Percentiles rank a stretch among this genome's conserved stretches.
These are phyloP conservation scores for Neodiprion fabricii DNA, from an alignment of 1,140 invertebrate genomes.

Conservation along the genomic window DNA sequence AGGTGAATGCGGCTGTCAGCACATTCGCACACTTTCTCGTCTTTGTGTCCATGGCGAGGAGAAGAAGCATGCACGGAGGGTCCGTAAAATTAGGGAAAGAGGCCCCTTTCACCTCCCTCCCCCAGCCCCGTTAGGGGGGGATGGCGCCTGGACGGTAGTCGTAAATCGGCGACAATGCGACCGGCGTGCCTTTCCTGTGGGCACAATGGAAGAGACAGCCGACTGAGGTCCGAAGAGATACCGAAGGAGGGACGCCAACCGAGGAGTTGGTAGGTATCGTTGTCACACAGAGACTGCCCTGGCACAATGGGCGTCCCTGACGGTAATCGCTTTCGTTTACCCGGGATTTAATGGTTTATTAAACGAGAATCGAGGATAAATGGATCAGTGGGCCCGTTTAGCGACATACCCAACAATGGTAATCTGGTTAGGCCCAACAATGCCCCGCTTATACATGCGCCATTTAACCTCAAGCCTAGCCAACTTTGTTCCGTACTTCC, in stretches of 20 bases:
- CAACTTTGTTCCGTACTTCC: too few relatives aligned
- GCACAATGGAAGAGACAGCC: not conserved
- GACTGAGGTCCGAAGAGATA: not conserved
- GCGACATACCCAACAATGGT: not conserved
- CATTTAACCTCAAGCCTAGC: not conserved
- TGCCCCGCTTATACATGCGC: not conserved
- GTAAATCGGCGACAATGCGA: not conserved
- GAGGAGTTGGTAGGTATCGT: constrained; percentile 26
- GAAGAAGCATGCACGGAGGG: too few relatives aligned
- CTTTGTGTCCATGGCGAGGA: too few relatives aligned
- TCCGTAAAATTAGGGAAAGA: not conserved
- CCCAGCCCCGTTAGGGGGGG: not conserved
- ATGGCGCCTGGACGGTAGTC: not conserved
- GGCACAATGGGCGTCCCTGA: constrained; percentile 20
- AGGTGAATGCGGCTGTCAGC: too few relatives aligned
- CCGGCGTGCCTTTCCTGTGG: not conserved
- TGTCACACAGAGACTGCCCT: constrained; percentile 23
- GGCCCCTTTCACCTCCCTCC: not conserved
- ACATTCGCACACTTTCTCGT: too few relatives aligned
- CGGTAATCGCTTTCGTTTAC: constrained; percentile 11
- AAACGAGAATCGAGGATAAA: not conserved
- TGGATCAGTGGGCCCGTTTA: constrained; percentile 1
- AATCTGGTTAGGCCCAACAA: constrained; percentile 3
- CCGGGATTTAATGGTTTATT: constrained; percentile 20
- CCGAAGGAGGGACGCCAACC: not conserved